phyloP scores from a whole-genome alignment of 2,797 vertebrate genomes.

The Amniataba percoides region DNA sequence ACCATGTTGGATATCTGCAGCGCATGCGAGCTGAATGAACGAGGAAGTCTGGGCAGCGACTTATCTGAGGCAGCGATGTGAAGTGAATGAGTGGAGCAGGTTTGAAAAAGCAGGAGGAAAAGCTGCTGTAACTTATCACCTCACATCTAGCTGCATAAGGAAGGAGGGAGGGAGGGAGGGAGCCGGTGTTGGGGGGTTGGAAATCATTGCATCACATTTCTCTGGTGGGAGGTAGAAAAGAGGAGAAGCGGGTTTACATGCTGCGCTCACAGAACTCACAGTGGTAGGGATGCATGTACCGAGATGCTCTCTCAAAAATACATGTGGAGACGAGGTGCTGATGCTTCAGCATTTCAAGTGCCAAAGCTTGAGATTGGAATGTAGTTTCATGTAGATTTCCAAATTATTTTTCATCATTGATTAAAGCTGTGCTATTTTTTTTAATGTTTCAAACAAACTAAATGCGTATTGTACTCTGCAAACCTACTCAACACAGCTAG shows the following conservation, averaged over 20 bases:
- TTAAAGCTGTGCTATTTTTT: neutral
- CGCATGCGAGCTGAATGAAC: constrained; percentile 56
- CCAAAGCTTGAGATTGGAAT: neutral
- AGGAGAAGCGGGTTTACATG: constrained; percentile 36
- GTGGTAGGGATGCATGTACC: constrained; percentile 18
- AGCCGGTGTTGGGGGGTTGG: constrained; percentile 36
- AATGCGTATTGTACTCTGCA: neutral
- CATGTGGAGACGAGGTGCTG: constrained; percentile 2
- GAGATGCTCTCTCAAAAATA: constrained; percentile 20
- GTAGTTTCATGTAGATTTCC: constrained; percentile 1
- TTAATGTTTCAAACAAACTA: neutral
- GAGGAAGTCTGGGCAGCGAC: constrained; percentile 36
- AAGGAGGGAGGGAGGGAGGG: neutral
- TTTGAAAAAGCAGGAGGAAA: constrained; percentile 33
- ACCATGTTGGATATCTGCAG: constrained; percentile 49
- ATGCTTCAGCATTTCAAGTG: neutral
- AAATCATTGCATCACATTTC: constrained; percentile 62
- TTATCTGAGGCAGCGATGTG: constrained; percentile 37
- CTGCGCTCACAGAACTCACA: constrained; percentile 14
- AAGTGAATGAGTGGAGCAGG: constrained; percentile 52
- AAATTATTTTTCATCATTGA: neutral
- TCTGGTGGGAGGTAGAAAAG: constrained; percentile 25
- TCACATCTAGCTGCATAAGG: constrained; percentile 47
- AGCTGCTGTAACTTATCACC: constrained; percentile 59
- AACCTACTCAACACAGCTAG: too few species aligned